phyloP scores from a whole-genome alignment of 1,140 invertebrate genomes.

The Sitobion miscanthi region DNA sequence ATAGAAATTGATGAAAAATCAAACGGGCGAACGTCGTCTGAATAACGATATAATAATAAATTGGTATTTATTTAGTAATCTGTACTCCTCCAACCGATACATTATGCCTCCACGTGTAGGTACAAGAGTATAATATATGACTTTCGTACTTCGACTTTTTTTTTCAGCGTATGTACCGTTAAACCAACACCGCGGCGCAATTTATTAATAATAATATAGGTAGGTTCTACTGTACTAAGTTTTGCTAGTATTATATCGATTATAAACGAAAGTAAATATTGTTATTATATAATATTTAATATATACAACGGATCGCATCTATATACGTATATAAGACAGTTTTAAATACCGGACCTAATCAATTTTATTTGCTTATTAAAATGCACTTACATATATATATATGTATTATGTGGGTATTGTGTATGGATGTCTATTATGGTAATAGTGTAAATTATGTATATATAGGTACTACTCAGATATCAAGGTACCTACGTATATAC shows the following conservation, averaged over 20 bases:
- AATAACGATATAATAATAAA: background rate
- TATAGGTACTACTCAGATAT: background rate
- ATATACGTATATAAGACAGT: background rate
- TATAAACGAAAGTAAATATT: background rate
- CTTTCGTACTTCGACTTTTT: background rate
- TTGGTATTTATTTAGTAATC: background rate
- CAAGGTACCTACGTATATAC: background rate
- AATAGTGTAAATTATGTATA: slow-evolving; percentile 23
- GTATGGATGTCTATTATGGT: background rate
- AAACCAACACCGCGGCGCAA: background rate
- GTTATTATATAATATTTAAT: background rate
- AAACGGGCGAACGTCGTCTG: background rate
- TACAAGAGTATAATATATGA: background rate
- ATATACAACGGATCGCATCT: background rate
- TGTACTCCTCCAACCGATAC: background rate
- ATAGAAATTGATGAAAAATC: slow-evolving; percentile 5
- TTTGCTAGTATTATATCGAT: background rate
- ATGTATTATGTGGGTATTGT: background rate
- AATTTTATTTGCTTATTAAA: background rate
- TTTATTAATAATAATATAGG: background rate
- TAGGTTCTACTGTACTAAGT: background rate
- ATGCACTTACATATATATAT: background rate
- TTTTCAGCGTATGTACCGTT: background rate
- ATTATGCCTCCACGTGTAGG: background rate
- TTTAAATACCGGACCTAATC: background rate